Evolutionary conservation across 1,140 invertebrate genomes (phyloP).

Genomic region (Aricia agestis): DNA sequence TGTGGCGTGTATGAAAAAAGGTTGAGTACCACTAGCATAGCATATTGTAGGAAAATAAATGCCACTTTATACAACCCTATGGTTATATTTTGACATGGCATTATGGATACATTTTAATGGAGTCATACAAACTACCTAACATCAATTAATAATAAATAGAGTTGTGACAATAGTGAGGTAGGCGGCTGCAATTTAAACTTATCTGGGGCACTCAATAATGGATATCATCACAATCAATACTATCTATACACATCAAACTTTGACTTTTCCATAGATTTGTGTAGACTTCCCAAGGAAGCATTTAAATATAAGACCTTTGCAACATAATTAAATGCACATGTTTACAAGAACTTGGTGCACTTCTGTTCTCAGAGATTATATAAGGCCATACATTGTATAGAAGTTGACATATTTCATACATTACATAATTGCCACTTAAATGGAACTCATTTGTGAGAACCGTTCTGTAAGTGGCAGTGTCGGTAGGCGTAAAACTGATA

Average conservation of each 20-base stretch:
- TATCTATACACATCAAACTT: neutral
- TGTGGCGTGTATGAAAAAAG: too few species aligned
- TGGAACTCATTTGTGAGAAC: neutral
- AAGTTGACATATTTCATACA: neutral
- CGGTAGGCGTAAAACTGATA: slow-evolving; percentile 21
- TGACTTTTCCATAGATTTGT: neutral
- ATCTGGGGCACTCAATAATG: too few species aligned
- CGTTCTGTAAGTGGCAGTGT: slow-evolving; percentile 8
- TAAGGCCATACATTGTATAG: neutral
- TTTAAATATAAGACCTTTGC: neutral
- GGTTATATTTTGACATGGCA: too few species aligned
- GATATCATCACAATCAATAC: too few species aligned
- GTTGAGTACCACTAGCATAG: too few species aligned
- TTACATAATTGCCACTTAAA: slow-evolving; percentile 1
- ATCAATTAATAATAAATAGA: too few species aligned
- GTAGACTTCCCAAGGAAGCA: neutral
- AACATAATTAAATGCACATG: neutral
- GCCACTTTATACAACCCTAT: too few species aligned
- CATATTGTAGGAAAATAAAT: too few species aligned
- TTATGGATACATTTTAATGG: too few species aligned
- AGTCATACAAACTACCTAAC: too few species aligned
- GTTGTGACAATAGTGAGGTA: too few species aligned
- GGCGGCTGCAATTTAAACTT: too few species aligned
- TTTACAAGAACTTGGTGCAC: neutral
- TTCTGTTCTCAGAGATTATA: neutral